These are phyloP conservation scores for Drosophila paramelanica DNA, from an alignment of 2,888 invertebrate genomes.

Conservation along the genomic window DNA sequence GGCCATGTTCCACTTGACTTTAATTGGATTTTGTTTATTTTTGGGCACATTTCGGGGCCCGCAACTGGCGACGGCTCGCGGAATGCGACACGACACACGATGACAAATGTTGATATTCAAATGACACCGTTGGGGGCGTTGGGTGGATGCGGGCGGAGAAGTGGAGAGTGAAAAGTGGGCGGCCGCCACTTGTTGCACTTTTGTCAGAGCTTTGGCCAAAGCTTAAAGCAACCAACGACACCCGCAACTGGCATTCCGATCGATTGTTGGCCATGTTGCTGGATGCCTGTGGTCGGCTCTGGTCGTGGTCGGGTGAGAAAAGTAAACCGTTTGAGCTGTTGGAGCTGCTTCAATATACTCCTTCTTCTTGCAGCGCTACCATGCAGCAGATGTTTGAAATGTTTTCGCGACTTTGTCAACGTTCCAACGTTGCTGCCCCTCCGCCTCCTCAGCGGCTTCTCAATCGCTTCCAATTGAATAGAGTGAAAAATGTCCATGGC, in stretches of 20 bases:
- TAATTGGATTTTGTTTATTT: conserved; percentile 78
- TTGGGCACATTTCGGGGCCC: conserved; percentile 71
- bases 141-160: conserved; percentile 40
- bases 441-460: conserved; percentile 15
- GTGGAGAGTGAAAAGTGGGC: conserved; percentile 12
- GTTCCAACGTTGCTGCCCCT: conserved; percentile 22
- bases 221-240: conserved; percentile 40
- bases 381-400: conserved; percentile 71
- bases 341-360: conserved; percentile 38
- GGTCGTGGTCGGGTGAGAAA: conserved; percentile 20
- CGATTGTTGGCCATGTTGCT: conserved; percentile 70
- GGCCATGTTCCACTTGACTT: conserved; percentile 69
- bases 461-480: conserved; percentile 57
- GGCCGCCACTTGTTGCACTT: conserved; percentile 49
- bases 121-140: conserved; percentile 68
- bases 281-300: conserved; percentile 49
- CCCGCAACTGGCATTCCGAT: conserved; percentile 73
- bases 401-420: conserved; percentile 70
- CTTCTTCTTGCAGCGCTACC: conserved; percentile 51
- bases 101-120: conserved; percentile 81
- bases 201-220: conserved; percentile 56
- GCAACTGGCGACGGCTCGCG: conserved; percentile 59
- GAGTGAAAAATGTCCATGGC: conserved; percentile 61
- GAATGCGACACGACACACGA: conserved; percentile 79
- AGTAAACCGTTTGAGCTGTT: not conserved